Evolutionary conservation across 2,113 vertebrate genomes (phyloP).

Genomic region (Helogale parvula): DNA sequence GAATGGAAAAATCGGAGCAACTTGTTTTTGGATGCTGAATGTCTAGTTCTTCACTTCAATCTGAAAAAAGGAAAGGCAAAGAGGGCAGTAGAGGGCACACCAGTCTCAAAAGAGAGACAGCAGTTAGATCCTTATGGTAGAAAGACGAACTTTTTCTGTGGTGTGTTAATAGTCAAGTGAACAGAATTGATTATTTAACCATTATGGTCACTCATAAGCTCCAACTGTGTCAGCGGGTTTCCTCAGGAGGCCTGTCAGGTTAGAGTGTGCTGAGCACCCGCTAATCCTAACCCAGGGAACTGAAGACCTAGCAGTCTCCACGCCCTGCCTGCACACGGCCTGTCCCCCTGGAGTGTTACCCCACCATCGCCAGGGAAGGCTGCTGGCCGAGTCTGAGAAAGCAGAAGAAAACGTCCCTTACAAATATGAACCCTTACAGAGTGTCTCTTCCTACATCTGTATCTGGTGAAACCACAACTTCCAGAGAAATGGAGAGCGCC

Average conservation of each 20-base stretch:
- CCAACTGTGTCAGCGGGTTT: neutral
- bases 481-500: neutral
- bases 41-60: neutral
- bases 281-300: neutral
- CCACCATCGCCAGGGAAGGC: neutral
- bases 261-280: neutral
- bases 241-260: neutral
- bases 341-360: neutral
- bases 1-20: conserved; percentile 38
- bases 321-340: neutral
- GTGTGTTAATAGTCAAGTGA: conserved; percentile 38
- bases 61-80: conserved; percentile 1
- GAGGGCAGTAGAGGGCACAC: conserved; percentile 80
- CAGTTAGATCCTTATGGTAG: neutral
- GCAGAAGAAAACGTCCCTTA: conserved; percentile 5
- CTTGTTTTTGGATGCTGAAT: conserved; percentile 28
- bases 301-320: neutral
- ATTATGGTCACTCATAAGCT: neutral
- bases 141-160: neutral
- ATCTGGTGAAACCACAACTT: neutral
- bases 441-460: neutral
- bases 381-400: neutral
- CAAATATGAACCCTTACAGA: neutral
- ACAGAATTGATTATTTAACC: neutral
- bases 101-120: conserved; percentile 42